These are phyloP conservation scores for Perca schrenkii DNA, from an alignment of 2,113 vertebrate species.

Conservation along the genomic window DNA sequence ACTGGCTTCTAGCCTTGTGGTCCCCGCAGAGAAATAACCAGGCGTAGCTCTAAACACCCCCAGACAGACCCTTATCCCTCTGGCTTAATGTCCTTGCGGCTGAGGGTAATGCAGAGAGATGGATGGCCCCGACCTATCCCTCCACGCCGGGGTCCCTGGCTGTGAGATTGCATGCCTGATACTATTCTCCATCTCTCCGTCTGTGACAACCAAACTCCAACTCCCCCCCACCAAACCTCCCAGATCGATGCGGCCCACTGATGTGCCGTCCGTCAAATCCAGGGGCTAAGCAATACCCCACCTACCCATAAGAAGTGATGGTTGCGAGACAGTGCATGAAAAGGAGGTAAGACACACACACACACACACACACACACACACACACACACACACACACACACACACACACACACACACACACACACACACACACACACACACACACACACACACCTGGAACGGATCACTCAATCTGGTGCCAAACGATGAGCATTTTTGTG, in stretches of 20 bases:
- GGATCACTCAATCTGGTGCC: conserved; percentile 67
- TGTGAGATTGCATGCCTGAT: conserved; percentile 85
- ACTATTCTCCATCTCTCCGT: conserved; percentile 80
- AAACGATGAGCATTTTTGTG: conserved; percentile 65
- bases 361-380: conserved; percentile 27
- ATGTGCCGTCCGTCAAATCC: conserved; percentile 81
- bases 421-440: conserved; percentile 10
- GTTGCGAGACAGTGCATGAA: conserved; percentile 73
- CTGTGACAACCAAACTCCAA: conserved; percentile 76
- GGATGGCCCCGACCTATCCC: conserved; percentile 78
- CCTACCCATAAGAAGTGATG: conserved; percentile 70
- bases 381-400: conserved; percentile 27
- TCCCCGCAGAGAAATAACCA: conserved; percentile 79
- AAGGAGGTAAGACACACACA: conserved; percentile 50
- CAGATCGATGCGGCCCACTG: conserved; percentile 81
- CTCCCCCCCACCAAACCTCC: conserved; percentile 33
- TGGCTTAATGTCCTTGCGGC: conserved; percentile 84
- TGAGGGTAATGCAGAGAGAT: conserved; percentile 84
- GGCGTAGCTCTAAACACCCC: conserved; percentile 79
- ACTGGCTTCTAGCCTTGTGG: conserved; percentile 66
- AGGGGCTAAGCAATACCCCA: conserved; percentile 73
- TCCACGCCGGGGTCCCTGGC: conserved; percentile 72
- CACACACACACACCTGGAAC: background rate
- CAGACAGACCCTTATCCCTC: conserved; percentile 82
- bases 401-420: conserved; percentile 27